A percentile compares a stretch with the other conserved stretches of the same genome.
Evolutionary conservation across 2,797 vertebrate genomes (phyloP).

Genomic region (Dipus sagitta): DNA sequence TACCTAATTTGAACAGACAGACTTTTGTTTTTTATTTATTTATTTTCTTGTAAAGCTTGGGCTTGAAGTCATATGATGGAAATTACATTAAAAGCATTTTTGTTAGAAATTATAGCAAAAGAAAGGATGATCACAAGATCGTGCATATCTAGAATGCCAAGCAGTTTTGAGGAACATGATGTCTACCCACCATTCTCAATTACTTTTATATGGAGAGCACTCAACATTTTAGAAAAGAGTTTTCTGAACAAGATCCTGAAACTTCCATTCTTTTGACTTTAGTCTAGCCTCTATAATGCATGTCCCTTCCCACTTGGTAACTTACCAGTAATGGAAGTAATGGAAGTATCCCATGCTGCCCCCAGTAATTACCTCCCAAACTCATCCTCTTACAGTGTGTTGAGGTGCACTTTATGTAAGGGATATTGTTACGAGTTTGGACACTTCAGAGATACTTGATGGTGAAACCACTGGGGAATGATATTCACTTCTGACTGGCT

Average conservation of each 20-base stretch:
- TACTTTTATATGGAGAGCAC: background rate
- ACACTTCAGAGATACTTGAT: conserved; percentile 29
- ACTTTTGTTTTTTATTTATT: conserved; percentile 50
- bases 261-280: background rate
- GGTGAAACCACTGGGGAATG: background rate
- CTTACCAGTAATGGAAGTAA: background rate
- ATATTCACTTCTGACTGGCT: background rate
- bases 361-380: background rate
- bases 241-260: background rate
- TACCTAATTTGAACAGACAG: conserved; percentile 62
- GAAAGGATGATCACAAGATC: background rate
- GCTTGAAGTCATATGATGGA: conserved; percentile 70
- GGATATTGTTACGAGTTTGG: background rate
- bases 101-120: conserved; percentile 67
- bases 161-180: background rate
- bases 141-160: background rate
- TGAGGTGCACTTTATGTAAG: background rate
- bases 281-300: fast-evolving
- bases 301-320: background rate
- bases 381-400: background rate
- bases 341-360: background rate
- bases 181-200: background rate
- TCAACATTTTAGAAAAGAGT: background rate
- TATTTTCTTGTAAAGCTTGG: conserved; percentile 70
- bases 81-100: conserved; percentile 79